Conservation (phyloP, 2,113 vertebrate genomes). For the Theristicus caerulescens region DNA sequence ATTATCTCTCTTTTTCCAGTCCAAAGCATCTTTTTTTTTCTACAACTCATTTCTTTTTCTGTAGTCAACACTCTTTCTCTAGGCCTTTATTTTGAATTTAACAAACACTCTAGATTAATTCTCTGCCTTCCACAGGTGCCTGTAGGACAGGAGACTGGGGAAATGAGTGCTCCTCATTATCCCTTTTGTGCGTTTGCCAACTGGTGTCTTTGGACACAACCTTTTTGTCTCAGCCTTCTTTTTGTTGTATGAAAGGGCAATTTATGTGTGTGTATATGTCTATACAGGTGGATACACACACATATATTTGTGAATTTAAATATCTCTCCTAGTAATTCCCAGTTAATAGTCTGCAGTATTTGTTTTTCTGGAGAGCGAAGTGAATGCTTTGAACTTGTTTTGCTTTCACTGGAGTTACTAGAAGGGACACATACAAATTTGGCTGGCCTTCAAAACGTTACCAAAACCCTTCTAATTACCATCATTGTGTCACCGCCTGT, state of each 20-base stretch:
- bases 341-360: not conserved
- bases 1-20: not conserved
- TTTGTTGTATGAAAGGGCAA: not conserved
- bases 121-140: not conserved
- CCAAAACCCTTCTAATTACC: conserved; percentile 7
- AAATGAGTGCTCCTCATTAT: not conserved
- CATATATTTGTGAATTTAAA: not conserved
- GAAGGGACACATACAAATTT: not conserved
- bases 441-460: conserved; percentile 18
- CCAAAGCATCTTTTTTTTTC: not conserved
- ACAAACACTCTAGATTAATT: not conserved
- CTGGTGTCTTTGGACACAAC: not conserved
- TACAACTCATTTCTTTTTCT: not conserved
- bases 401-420: conserved; percentile 13
- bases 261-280: not conserved
- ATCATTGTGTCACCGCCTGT: not conserved
- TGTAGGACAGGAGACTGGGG: not conserved
- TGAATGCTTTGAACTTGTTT: conserved; percentile 46
- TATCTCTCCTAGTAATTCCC: not conserved
- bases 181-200: not conserved
- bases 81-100: not conserved
- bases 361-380: conserved; percentile 5
- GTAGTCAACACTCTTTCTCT: not conserved
- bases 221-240: not conserved
- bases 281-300: not conserved